Conservation (phyloP, 2,888 invertebrate species). For the Chalcosyrphus nemorum region DNA sequence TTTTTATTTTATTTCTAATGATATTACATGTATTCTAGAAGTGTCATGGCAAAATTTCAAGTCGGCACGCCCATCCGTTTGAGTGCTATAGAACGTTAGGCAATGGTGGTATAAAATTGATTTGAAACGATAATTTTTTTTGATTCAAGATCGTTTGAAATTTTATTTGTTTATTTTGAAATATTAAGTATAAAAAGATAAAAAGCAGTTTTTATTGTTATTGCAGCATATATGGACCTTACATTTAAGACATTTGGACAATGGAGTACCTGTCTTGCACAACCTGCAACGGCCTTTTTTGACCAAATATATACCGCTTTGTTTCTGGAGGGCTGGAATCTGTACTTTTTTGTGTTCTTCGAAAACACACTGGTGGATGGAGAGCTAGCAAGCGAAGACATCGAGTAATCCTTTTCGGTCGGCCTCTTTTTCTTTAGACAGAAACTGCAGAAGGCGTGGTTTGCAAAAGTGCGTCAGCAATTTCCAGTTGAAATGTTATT, state of each 20-base stretch:
- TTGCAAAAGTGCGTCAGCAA: conserved; percentile 4
- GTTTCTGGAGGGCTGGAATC: conserved; percentile 61
- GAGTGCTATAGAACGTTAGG: conserved; percentile 6
- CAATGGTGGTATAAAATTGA: not conserved
- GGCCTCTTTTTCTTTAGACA: conserved; percentile 56
- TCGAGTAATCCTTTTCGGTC: conserved; percentile 43
- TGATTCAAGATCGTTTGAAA: not conserved
- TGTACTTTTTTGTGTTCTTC: conserved; percentile 43
- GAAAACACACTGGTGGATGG: conserved; percentile 44
- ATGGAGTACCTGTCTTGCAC: conserved; percentile 62
- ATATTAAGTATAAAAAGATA: not conserved
- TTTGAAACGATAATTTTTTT: not conserved
- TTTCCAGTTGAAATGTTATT: not conserved
- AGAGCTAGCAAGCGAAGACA: conserved; percentile 29
- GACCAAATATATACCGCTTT: conserved; percentile 64
- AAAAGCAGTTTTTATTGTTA: not conserved
- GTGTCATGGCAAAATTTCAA: not conserved
- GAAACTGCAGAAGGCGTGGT: conserved; percentile 44
- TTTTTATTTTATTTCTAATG: not conserved
- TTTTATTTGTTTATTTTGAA: not conserved
- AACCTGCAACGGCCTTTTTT: conserved; percentile 62
- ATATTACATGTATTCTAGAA: not conserved
- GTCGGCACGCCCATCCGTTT: conserved; percentile 1
- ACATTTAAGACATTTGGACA: conserved; percentile 56
- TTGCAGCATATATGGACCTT: conserved; percentile 36